Conservation (phyloP, 2,113 vertebrate genomes). For the Fregetta grallaria region DNA sequence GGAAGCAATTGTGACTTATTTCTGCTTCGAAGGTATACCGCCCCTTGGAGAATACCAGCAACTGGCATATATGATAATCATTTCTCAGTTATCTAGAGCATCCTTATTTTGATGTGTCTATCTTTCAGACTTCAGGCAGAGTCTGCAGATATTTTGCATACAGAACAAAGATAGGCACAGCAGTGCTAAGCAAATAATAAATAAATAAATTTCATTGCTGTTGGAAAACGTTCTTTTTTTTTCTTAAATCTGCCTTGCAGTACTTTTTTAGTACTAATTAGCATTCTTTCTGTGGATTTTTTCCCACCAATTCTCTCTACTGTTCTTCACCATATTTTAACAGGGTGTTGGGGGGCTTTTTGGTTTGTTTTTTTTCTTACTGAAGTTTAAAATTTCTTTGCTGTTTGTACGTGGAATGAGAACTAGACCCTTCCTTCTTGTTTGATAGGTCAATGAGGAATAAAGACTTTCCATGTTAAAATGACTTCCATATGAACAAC, state of each 20-base stretch:
- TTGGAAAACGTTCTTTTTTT: background rate
- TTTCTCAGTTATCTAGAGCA: slow-evolving; percentile 13
- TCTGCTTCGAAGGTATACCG: background rate
- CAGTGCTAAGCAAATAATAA: slow-evolving; percentile 33
- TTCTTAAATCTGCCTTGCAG: background rate
- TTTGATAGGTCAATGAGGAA: background rate
- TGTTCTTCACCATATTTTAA: background rate
- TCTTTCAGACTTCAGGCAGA: slow-evolving; percentile 29
- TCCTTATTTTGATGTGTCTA: slow-evolving; percentile 53
- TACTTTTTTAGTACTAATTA: background rate
- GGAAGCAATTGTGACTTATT: background rate
- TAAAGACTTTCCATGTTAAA: background rate
- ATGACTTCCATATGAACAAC: background rate
- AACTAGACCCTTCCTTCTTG: background rate
- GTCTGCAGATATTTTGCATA: background rate
- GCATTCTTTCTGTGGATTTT: background rate
- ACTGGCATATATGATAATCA: background rate
- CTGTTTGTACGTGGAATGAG: background rate
- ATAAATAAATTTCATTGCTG: slow-evolving; percentile 5
- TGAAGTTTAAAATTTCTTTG: background rate
- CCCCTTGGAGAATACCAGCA: background rate
- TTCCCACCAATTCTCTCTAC: background rate
- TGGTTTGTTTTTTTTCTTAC: background rate
- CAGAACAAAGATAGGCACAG: slow-evolving; percentile 28
- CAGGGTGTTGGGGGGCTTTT: background rate